These are phyloP conservation scores for Rhagium mordax DNA, from an alignment of 2,888 invertebrate species.

Conservation along the genomic window DNA sequence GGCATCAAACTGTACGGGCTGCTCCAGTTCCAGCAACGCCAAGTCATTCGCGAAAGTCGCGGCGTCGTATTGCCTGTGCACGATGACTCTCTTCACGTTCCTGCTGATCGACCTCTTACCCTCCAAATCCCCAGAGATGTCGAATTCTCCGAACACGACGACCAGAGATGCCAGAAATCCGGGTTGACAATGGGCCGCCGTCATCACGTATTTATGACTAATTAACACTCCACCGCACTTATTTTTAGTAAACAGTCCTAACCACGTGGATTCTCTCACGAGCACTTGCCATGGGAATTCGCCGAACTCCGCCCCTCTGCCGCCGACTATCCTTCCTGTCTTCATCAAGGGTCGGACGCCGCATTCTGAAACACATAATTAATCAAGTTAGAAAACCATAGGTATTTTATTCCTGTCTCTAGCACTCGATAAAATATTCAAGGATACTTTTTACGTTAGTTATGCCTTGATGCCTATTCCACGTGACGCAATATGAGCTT, in stretches of 20 bases:
- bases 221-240: slow-evolving; percentile 97
- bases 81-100: slow-evolving; percentile 89
- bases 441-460: no score
- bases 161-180: slow-evolving; percentile 92
- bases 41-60: slow-evolving; percentile 94
- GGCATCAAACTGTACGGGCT: slow-evolving; percentile 85
- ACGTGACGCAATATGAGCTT: not conserved
- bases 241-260: slow-evolving; percentile 94
- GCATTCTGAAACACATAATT: slow-evolving; percentile 82
- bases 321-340: slow-evolving; percentile 89
- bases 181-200: slow-evolving; percentile 96
- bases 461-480: no score
- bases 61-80: slow-evolving; percentile 90
- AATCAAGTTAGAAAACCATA: no score
- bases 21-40: slow-evolving; percentile 88
- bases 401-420: no score
- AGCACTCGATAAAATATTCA: no score
- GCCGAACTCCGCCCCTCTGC: slow-evolving; percentile 88
- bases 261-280: slow-evolving; percentile 93
- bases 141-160: slow-evolving; percentile 93
- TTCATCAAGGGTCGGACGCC: slow-evolving; percentile 88
- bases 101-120: slow-evolving; percentile 83
- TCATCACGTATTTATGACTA: slow-evolving; percentile 88
- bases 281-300: slow-evolving; percentile 96
- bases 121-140: slow-evolving; percentile 89